Percentiles rank a stretch among this genome's conserved stretches.
Conservation (phyloP, 2,113 vertebrate species). For the Mormoops blainvillei region DNA sequence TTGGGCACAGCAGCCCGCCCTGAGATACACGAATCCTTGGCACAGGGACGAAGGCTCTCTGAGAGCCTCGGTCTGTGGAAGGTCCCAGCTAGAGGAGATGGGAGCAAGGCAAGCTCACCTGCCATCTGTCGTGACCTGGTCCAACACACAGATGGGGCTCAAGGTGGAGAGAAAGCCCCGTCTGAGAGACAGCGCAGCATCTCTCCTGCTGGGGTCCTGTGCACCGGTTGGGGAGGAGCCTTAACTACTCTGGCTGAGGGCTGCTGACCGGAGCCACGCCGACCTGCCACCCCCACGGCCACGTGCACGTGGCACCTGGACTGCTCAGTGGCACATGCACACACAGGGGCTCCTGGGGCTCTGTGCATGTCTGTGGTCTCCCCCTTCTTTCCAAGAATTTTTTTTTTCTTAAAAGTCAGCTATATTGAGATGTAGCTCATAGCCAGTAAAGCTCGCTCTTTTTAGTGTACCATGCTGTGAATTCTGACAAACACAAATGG, state of each 20-base stretch:
- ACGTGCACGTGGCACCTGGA: accelerated
- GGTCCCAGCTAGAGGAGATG: too few relatives aligned
- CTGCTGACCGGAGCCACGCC: neutral
- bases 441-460: neutral
- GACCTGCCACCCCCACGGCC: neutral
- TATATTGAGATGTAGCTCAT: neutral
- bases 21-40: neutral
- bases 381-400: neutral
- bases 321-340: accelerated
- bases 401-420: neutral
- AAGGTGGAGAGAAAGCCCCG: neutral
- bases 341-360: neutral
- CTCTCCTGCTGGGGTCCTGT: neutral
- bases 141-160: neutral
- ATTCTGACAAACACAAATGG: neutral
- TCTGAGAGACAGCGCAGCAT: accelerated
- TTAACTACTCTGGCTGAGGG: accelerated
- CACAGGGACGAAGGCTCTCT: neutral
- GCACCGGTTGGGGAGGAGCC: accelerated
- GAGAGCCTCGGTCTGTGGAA: neutral
- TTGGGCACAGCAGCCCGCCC: neutral
- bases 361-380: neutral
- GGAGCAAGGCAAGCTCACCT: too few relatives aligned
- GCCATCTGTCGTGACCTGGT: too few relatives aligned
- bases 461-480: neutral